Conservation (phyloP, 2,888 invertebrate species). For the Athrips mouffetella region DNA sequence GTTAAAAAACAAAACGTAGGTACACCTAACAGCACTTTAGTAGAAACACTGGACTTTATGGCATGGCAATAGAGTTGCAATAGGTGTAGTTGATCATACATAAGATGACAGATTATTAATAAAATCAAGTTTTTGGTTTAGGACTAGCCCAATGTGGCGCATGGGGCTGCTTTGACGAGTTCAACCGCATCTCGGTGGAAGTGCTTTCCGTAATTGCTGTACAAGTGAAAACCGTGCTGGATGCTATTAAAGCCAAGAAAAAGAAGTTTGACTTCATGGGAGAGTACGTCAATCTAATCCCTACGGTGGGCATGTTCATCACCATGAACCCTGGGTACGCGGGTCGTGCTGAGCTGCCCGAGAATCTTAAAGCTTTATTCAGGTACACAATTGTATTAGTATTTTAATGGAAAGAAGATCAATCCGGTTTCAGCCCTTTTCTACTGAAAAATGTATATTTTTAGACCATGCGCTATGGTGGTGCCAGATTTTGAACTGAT, state of each 20-base stretch:
- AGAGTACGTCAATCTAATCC: slow-evolving; percentile 84
- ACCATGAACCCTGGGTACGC: slow-evolving; percentile 99
- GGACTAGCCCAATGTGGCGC: slow-evolving; percentile 95
- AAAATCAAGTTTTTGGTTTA: background rate
- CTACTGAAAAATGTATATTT: background rate
- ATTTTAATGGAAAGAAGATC: background rate
- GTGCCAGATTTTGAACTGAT: slow-evolving; percentile 97
- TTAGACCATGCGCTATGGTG: slow-evolving; percentile 97
- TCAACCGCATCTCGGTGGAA: slow-evolving; percentile 96
- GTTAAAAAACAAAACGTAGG: too few species aligned
- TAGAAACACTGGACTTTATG: too few species aligned
- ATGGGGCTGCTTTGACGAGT: slow-evolving; percentile 98
- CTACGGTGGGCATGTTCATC: slow-evolving; percentile 93
- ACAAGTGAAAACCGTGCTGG: slow-evolving; percentile 91
- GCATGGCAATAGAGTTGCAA: too few species aligned
- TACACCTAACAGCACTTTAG: too few species aligned
- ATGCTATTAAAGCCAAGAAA: slow-evolving; percentile 91
- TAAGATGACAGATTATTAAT: too few species aligned
- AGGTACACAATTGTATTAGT: slow-evolving; percentile 44
- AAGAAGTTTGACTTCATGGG: slow-evolving; percentile 90
- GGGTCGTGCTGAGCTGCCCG: slow-evolving; percentile 92
- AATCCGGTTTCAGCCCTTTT: background rate
- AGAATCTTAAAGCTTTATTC: slow-evolving; percentile 85
- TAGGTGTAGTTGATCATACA: too few species aligned
- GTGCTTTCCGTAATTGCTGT: slow-evolving; percentile 97